Evolutionary conservation across 2,888 invertebrate genomes (phyloP).

Genomic region (Acanthosepion pharaonis): DNA sequence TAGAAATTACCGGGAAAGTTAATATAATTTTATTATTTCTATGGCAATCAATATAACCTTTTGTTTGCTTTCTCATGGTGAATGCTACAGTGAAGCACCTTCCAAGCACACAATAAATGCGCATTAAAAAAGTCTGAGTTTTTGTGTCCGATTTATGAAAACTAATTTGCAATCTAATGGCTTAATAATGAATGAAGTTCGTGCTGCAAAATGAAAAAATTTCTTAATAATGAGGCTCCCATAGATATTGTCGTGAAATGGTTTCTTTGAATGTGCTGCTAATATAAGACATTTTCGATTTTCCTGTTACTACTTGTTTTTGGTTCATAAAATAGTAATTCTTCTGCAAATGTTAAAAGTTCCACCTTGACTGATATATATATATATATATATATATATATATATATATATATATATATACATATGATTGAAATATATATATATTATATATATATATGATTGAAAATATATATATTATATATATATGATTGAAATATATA

Average conservation of each 20-base stretch:
- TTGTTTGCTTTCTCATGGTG: background rate
- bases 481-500: no score
- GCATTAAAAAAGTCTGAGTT: background rate
- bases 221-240: background rate
- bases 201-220: background rate
- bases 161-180: constrained; percentile 6
- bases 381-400: no score
- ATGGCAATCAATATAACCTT: background rate
- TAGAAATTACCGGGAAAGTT: background rate
- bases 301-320: background rate
- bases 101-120: background rate
- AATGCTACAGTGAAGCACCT: background rate
- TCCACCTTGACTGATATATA: background rate
- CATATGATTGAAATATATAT: no score
- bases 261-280: background rate
- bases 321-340: background rate
- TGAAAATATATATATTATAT: no score
- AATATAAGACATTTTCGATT: background rate
- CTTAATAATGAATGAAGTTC: background rate
- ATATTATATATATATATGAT: no score
- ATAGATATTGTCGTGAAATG: background rate
- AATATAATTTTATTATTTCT: background rate
- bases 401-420: no score
- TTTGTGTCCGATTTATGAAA: background rate
- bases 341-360: background rate